Evolutionary conservation across 2,888 invertebrate species (phyloP).

Genomic region (Pegoplata infirma): DNA sequence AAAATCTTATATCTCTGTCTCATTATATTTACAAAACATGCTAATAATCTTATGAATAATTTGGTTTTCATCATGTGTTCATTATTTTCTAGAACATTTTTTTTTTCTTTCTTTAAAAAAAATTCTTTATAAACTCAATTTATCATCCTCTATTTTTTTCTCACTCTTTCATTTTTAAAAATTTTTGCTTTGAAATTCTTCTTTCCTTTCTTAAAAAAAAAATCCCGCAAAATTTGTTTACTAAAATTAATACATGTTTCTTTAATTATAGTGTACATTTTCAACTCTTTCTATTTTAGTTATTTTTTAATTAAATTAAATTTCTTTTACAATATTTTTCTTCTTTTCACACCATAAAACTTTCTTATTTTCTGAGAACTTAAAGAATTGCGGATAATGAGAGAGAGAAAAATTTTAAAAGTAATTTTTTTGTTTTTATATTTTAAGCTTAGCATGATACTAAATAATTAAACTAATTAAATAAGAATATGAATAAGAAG

Average conservation of each 20-base stretch:
- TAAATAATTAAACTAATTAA: background rate
- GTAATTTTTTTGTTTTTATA: background rate
- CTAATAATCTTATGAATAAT: too few relatives aligned
- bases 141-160: too few relatives aligned
- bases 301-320: background rate
- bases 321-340: background rate
- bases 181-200: too few relatives aligned
- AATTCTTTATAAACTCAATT: too few relatives aligned
- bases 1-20: too few relatives aligned
- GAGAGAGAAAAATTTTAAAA: background rate
- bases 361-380: background rate
- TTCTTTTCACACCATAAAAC: constrained; percentile 16
- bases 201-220: too few relatives aligned
- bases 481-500: too few relatives aligned
- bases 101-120: too few relatives aligned
- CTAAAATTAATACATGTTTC: constrained; percentile 43
- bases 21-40: too few relatives aligned
- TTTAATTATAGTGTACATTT: constrained; percentile 34
- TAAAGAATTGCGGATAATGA: background rate
- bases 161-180: background rate
- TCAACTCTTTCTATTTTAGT: background rate
- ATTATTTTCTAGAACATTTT: too few relatives aligned
- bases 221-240: too few relatives aligned
- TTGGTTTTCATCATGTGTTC: too few relatives aligned
- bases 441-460: background rate